These are phyloP conservation scores for Arbacia lixula DNA, from an alignment of 53 echinoderm and acorn worm genomes.

Conservation along the genomic window DNA sequence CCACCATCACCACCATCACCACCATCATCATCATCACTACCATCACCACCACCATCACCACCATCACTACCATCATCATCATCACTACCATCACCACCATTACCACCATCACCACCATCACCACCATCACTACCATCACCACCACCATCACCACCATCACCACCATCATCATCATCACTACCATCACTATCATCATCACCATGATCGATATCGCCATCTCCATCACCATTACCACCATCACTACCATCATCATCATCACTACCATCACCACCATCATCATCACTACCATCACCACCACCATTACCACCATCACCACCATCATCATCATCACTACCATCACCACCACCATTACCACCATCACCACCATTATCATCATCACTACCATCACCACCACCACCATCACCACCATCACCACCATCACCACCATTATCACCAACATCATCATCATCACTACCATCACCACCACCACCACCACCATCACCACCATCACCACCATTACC, in stretches of 20 bases:
- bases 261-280: background rate
- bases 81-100: conserved; percentile 11
- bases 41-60: background rate
- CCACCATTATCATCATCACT: conserved; percentile 16
- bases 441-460: background rate
- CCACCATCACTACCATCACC: conserved; percentile 14
- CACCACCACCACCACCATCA: background rate
- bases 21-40: background rate
- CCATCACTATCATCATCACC: conserved; percentile 24
- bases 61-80: conserved; percentile 21
- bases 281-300: background rate
- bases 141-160: background rate
- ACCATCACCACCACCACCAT: background rate
- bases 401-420: background rate
- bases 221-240: background rate
- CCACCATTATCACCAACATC: background rate
- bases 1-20: conserved; percentile 18
- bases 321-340: background rate
- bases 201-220: background rate
- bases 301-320: conserved; percentile 1
- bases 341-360: background rate
- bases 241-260: conserved; percentile 16
- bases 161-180: background rate
- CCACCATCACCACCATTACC: conserved; percentile 19
- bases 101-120: conserved; percentile 12